A percentile compares a stretch with the other conserved stretches of the same genome.
These are phyloP conservation scores for Strix aluco DNA, from an alignment of 2,113 vertebrate species.

Conservation along the genomic window DNA sequence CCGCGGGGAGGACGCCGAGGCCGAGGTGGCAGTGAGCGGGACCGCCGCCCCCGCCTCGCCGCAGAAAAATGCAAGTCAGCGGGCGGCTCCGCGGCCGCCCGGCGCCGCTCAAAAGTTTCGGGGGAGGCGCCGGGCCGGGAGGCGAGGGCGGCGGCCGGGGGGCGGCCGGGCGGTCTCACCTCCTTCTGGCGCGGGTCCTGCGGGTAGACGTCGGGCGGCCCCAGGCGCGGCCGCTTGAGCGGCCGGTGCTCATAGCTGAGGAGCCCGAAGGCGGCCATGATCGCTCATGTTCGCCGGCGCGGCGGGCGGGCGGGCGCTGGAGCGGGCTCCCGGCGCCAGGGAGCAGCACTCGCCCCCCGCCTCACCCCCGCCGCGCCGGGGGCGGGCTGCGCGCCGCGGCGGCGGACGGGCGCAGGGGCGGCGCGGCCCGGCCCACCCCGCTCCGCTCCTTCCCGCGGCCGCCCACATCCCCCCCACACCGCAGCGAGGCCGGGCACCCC, in stretches of 20 bases:
- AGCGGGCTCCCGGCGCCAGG: slow-evolving; percentile 65
- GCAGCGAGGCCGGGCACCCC: too few species aligned
- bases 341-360: slow-evolving; percentile 64
- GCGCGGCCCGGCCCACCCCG: not conserved
- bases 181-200: slow-evolving; percentile 81
- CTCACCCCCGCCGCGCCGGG: slow-evolving; percentile 29
- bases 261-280: slow-evolving; percentile 81
- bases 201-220: slow-evolving; percentile 79
- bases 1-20: not conserved
- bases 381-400: not conserved
- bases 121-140: not conserved
- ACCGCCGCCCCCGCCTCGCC: not conserved
- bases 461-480: too few species aligned
- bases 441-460: not conserved
- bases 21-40: not conserved
- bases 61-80: slow-evolving; percentile 36
- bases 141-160: not conserved
- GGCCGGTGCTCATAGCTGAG: slow-evolving; percentile 78
- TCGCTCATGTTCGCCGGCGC: slow-evolving; percentile 74
- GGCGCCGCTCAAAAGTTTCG: slow-evolving; percentile 70
- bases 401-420: not conserved
- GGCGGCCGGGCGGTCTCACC: slow-evolving; percentile 33
- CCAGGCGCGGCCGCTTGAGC: slow-evolving; percentile 77
- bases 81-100: not conserved
- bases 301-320: slow-evolving; percentile 55